Evolutionary conservation across 1,140 invertebrate species (phyloP), one percentile per base, ranked within the genome.

Genomic region (Oreohelix idahoensis): DNA sequence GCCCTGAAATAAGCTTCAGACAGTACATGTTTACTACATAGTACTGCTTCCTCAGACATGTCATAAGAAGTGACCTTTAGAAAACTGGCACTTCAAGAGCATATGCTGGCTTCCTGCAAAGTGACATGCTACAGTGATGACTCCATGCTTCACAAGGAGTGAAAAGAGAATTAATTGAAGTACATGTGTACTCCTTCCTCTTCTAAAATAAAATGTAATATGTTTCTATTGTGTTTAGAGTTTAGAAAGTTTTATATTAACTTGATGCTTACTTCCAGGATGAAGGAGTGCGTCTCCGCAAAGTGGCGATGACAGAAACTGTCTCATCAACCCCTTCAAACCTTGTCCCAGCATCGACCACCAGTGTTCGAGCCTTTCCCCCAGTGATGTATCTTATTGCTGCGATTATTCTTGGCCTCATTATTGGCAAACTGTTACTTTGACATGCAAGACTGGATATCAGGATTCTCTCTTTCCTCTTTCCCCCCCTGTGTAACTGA

Each of bases 231-330:
- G n/a, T n/a, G n/a, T n/a, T n/a, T n/a, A n/a, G n/a, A n/a, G 5
- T 45, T 45, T 45, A 8, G 42, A 5, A 45, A 45, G 15, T 45
- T 45, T 45, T 45, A 45, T 45, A 45, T 45, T 23, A 58, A 58
- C 5, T 66, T 29, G 23, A 23, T 73, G 11, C 23, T 77, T 77
- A 11, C 42, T 29, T 91, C 89, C 71, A 86, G 94, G 93, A 93
- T 85, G 93, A 93, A 45, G 93, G 92, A 51, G 89, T 93, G 85
- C 93, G 94, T 51, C 90, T 94, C 86, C 93, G 94, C 93, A 94
- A 88, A 93, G 94, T 92, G 93, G 95, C 88, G 93, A 94, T 86
- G 93, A 93, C 73, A 91, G 95, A 89, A 94, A 94, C 86, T 94
- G 95, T 85, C 94, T 74, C 92, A 92, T 88, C 88, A 58, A 88